A percentile compares a stretch with the other conserved stretches of the same genome.
Evolutionary conservation across 2,888 invertebrate genomes (phyloP).

Genomic region (Chamaedrilus cognettii): DNA sequence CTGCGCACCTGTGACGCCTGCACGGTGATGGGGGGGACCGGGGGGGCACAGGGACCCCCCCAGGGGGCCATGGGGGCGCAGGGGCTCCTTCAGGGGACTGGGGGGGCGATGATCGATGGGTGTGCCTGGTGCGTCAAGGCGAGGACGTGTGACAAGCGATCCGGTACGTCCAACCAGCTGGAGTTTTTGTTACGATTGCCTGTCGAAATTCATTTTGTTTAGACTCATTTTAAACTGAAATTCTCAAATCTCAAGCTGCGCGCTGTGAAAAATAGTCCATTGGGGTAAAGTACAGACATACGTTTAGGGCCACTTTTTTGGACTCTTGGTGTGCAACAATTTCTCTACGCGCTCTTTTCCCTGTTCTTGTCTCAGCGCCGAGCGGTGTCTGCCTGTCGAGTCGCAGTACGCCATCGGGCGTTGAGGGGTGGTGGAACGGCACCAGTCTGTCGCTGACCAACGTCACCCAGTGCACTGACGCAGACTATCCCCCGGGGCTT

Average conservation of each 20-base stretch:
- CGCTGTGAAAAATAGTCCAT: too few relatives aligned
- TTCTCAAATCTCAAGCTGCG: too few relatives aligned
- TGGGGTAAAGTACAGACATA: too few relatives aligned
- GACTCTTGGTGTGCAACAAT: too few relatives aligned
- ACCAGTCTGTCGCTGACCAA: conserved; percentile 70
- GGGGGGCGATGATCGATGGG: conserved; percentile 66
- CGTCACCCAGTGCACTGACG: conserved; percentile 74
- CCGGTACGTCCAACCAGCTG: not conserved
- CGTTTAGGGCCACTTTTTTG: too few relatives aligned
- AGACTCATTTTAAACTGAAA: too few relatives aligned
- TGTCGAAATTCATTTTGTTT: too few relatives aligned
- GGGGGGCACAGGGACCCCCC: not conserved
- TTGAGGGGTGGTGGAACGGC: conserved; percentile 75
- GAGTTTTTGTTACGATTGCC: too few relatives aligned
- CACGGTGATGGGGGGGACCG: conserved; percentile 63
- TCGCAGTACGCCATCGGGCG: too few relatives aligned
- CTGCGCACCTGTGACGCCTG: conserved; percentile 89
- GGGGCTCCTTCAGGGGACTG: conserved; percentile 27
- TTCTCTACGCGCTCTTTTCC: too few relatives aligned
- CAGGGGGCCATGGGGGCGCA: not conserved
- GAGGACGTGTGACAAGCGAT: conserved; percentile 77
- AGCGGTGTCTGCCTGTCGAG: too few relatives aligned
- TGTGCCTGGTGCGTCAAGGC: conserved; percentile 87
- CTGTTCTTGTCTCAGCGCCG: too few relatives aligned
- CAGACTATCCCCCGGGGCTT: conserved; percentile 76